Base-by-base conservation (phyloP, 1,140 invertebrate species). In the Globodera ellingtonae region DNA sequence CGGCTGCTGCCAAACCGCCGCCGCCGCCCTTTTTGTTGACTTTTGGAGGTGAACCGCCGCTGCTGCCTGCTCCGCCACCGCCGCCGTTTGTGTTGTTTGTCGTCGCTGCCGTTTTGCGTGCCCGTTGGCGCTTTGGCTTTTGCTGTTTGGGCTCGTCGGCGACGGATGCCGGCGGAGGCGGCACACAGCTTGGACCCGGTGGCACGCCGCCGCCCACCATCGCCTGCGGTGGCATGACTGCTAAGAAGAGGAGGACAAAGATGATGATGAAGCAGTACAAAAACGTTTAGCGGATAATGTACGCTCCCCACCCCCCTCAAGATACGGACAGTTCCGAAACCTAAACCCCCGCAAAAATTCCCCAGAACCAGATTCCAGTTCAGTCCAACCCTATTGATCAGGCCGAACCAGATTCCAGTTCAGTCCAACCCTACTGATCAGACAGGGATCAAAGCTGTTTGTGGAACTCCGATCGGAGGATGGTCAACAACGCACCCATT, bases 71-170 rank as follows among this genome's bases (percentile, higher is more conserved):
- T n/a, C n/a, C 35, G n/a, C 9, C 7, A 44, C 72, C 24, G 77
- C 59, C 66, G 72, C 52, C 46, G 73, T 71, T 65, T 46, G 62
- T 15, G 35, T 18, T 66, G 46, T 52, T 66, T n/a, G 74, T 50
- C 35, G 56, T 74, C 35, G 81, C 69, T 44, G 78, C 76, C 21
- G 67, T 66, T 73, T 83, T 83, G n/a, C 82, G 74, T 69, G 62
- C 62, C 21, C 82, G 75, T 66, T 82, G 73, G 15, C 81, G 74
- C 9, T 79, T 44, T 44, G 78, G 73, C 65, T 83, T 83, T 50
- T 82, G 80, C 21, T 56, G 67, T n/a, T 46, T 67, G 56, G 81
- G 69, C 69, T 83, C 82, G 56, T 82, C 79, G 48, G 75, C 15
- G 50, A 50, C 8, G 81, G 13, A 21, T 72, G 24, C 35, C 15